A percentile compares a stretch with the other conserved stretches of the same genome.
Evolutionary conservation across 64 coral and sea anemone genomes (phyloP).

Genomic region (Orbicella faveolata): DNA sequence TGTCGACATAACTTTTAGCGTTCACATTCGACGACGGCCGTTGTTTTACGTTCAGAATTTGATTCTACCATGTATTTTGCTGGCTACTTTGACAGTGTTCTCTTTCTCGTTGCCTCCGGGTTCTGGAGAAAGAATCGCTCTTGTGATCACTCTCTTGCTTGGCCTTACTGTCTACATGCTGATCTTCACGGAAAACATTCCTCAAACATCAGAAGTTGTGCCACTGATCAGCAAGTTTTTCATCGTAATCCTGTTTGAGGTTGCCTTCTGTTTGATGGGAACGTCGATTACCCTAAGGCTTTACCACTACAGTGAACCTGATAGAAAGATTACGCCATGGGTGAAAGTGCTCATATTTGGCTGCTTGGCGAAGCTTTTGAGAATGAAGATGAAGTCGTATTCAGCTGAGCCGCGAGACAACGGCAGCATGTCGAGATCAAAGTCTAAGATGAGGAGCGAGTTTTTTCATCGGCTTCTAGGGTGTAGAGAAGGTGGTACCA

Average conservation of each 20-base stretch:
- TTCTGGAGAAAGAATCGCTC: slow-evolving; percentile 66
- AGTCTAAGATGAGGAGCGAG: background rate
- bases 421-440: background rate
- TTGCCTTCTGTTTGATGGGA: slow-evolving; percentile 52
- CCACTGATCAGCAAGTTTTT: slow-evolving; percentile 72
- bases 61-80: slow-evolving; percentile 56
- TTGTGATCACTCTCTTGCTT: slow-evolving; percentile 59
- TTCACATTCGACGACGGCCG: slow-evolving; percentile 60
- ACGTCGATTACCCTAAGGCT: slow-evolving; percentile 59
- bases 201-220: slow-evolving; percentile 60
- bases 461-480: background rate
- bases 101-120: slow-evolving; percentile 63
- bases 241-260: slow-evolving; percentile 56
- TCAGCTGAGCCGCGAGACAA: background rate
- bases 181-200: slow-evolving; percentile 77
- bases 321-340: slow-evolving; percentile 46
- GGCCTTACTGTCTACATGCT: slow-evolving; percentile 75
- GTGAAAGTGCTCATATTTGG: slow-evolving; percentile 45
- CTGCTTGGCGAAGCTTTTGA: slow-evolving; percentile 29
- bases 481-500: background rate
- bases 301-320: slow-evolving; percentile 59
- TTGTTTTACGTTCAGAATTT: slow-evolving; percentile 61
- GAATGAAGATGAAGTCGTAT: slow-evolving; percentile 26
- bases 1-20: slow-evolving; percentile 71
- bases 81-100: slow-evolving; percentile 54